These are phyloP conservation scores for Falco punctatus DNA, from an alignment of 2,113 vertebrate species.

Conservation along the genomic window DNA sequence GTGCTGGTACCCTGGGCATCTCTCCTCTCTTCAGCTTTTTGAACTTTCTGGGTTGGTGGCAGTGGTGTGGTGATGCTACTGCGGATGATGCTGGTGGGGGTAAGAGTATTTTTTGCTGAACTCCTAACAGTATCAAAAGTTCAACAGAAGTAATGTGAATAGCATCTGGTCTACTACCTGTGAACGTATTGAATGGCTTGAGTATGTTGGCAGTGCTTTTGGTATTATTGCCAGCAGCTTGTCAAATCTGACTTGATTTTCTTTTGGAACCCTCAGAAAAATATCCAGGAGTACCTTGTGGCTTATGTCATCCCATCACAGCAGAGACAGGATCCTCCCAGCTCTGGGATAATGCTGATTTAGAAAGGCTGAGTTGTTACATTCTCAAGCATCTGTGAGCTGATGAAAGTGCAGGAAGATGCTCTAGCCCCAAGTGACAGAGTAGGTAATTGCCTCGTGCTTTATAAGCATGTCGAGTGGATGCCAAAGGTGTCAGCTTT, in stretches of 20 bases:
- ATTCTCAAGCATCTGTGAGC: neutral
- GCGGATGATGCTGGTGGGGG: neutral
- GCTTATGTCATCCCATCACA: neutral
- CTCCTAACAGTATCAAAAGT: neutral
- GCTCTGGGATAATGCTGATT: neutral
- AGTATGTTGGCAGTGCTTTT: constrained; percentile 4
- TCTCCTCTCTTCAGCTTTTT: neutral
- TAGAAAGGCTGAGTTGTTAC: neutral
- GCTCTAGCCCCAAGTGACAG: neutral
- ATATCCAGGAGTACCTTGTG: neutral
- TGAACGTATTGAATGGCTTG: constrained; percentile 10
- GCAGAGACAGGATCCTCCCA: constrained; percentile 19
- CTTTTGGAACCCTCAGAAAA: constrained; percentile 36
- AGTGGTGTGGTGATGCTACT: neutral
- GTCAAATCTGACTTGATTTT: constrained; percentile 38
- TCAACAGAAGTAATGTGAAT: constrained; percentile 23
- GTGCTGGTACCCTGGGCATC: neutral
- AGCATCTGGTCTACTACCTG: constrained; percentile 6
- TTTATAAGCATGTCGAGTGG: neutral
- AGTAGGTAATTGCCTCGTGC: neutral
- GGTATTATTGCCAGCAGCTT: constrained; percentile 50
- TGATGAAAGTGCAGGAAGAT: neutral
- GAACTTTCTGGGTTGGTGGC: neutral
- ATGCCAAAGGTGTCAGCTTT: neutral
- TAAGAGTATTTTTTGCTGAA: neutral